Evolutionary conservation across 1,140 invertebrate genomes (phyloP).

Genomic region (Drosophila azteca): DNA sequence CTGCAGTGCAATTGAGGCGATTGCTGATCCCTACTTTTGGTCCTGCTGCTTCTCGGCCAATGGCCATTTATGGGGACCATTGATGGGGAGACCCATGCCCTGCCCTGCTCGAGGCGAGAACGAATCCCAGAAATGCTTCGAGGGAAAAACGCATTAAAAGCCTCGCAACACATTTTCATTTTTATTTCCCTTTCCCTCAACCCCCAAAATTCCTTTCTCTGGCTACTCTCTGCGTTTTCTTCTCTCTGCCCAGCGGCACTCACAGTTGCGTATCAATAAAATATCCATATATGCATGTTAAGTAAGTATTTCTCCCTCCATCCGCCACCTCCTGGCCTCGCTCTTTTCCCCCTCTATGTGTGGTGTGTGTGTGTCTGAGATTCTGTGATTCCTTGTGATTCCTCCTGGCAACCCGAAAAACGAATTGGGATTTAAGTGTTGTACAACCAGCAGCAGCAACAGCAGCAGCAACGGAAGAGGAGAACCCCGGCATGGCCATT

Average conservation of each 20-base stretch:
- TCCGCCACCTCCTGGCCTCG: neutral
- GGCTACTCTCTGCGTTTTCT: neutral
- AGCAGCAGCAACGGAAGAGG: constrained; percentile 59
- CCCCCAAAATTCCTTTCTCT: too few relatives aligned
- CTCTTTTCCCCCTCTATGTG: neutral
- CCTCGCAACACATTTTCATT: constrained; percentile 64
- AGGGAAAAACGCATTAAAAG: constrained; percentile 72
- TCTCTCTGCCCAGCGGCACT: constrained; percentile 53
- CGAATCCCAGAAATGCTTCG: constrained; percentile 37
- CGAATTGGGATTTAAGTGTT: constrained; percentile 82
- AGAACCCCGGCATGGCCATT: neutral
- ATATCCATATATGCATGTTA: constrained; percentile 82
- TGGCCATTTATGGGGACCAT: constrained; percentile 52
- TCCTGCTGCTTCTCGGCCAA: constrained; percentile 36
- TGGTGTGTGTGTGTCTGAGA: constrained; percentile 46
- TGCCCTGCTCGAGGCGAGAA: constrained; percentile 41
- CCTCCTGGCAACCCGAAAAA: constrained; percentile 47
- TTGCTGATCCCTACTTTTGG: constrained; percentile 26
- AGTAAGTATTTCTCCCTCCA: constrained; percentile 60
- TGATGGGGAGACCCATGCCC: constrained; percentile 20
- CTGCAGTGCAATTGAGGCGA: constrained; percentile 27
- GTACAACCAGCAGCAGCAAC: constrained; percentile 61
- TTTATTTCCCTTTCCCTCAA: constrained; percentile 31
- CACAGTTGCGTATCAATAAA: constrained; percentile 77
- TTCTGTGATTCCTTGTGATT: constrained; percentile 61